phyloP scores from a whole-genome alignment of 2,888 invertebrate genomes.

The Drosophila putrida region DNA sequence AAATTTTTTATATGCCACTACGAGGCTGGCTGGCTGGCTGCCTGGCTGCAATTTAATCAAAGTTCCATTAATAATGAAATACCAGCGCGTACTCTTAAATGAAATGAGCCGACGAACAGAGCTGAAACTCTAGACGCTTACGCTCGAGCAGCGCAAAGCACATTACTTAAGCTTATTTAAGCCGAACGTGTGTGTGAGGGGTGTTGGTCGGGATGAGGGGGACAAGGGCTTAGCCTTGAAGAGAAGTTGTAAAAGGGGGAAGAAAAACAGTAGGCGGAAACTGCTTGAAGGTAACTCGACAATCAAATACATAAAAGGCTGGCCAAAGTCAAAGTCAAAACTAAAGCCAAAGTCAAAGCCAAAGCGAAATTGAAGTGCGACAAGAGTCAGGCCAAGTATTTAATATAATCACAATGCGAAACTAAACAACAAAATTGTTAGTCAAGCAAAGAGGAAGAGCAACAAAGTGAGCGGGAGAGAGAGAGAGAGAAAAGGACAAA shows the following conservation, averaged over 20 bases:
- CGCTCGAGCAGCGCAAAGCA: conserved; percentile 23
- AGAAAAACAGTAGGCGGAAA: background rate
- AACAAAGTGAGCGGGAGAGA: no score
- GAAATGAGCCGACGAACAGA: conserved; percentile 34
- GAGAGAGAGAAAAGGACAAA: background rate
- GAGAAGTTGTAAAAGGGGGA: background rate
- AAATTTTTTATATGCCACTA: conserved; percentile 44
- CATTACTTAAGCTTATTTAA: conserved; percentile 70
- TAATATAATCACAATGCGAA: conserved; percentile 37
- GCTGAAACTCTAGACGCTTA: conserved; percentile 51
- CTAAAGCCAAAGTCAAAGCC: conserved; percentile 30
- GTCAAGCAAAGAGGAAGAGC: conserved; percentile 2
- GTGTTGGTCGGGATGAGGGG: background rate
- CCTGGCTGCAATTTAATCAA: conserved; percentile 76
- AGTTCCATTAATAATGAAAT: conserved; percentile 77
- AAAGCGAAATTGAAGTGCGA: conserved; percentile 34
- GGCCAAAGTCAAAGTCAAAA: conserved; percentile 31
- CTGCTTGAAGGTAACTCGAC: conserved; percentile 53
- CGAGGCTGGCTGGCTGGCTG: conserved; percentile 27
- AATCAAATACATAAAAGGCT: conserved; percentile 60
- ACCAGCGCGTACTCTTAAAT: conserved; percentile 39
- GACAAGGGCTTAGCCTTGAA: background rate
- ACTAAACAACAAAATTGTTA: conserved; percentile 20
- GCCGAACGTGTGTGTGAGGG: conserved; percentile 29
- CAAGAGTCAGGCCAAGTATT: conserved; percentile 28